Evolutionary conservation across 2,113 vertebrate species (phyloP).

Genomic region (Paracanthobrama guichenoti): DNA sequence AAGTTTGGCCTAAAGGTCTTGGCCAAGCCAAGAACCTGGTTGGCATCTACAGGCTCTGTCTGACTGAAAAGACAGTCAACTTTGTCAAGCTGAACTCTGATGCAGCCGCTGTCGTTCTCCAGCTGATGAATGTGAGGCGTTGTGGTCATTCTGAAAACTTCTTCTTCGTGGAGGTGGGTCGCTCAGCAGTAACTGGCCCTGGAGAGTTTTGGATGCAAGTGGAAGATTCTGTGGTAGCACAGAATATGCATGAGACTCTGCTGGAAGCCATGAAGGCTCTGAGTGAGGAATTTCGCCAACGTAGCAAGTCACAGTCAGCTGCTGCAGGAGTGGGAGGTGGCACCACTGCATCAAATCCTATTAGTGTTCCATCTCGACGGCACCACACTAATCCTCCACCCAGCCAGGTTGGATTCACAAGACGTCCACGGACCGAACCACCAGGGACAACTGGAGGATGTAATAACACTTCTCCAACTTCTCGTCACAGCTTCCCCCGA

Average conservation of each 20-base stretch:
- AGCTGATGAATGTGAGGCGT: constrained; percentile 81
- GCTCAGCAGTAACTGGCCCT: constrained; percentile 78
- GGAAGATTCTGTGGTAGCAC: constrained; percentile 79
- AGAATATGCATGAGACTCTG: constrained; percentile 85
- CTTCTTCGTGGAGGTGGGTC: constrained; percentile 85
- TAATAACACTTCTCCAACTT: constrained; percentile 71
- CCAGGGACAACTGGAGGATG: constrained; percentile 60
- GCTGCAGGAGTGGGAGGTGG: constrained; percentile 73
- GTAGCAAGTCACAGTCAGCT: constrained; percentile 79
- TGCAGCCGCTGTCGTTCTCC: constrained; percentile 79
- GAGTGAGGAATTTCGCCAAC: constrained; percentile 81
- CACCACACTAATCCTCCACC: constrained; percentile 72
- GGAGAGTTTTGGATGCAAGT: constrained; percentile 88
- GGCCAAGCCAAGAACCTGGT: constrained; percentile 80
- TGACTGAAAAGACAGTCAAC: constrained; percentile 80
- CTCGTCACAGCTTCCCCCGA: constrained; percentile 67
- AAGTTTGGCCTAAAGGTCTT: constrained; percentile 82
- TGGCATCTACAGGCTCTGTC: constrained; percentile 80
- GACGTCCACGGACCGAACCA: constrained; percentile 75
- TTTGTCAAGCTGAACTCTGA: constrained; percentile 81
- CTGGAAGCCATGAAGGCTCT: constrained; percentile 82
- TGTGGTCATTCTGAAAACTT: constrained; percentile 83
- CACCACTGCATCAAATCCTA: constrained; percentile 80
- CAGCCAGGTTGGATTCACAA: constrained; percentile 74
- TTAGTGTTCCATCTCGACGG: constrained; percentile 73